These are phyloP conservation scores for Enteromius trimaculatus DNA, from an alignment of 2,797 vertebrate species.

Conservation along the genomic window DNA sequence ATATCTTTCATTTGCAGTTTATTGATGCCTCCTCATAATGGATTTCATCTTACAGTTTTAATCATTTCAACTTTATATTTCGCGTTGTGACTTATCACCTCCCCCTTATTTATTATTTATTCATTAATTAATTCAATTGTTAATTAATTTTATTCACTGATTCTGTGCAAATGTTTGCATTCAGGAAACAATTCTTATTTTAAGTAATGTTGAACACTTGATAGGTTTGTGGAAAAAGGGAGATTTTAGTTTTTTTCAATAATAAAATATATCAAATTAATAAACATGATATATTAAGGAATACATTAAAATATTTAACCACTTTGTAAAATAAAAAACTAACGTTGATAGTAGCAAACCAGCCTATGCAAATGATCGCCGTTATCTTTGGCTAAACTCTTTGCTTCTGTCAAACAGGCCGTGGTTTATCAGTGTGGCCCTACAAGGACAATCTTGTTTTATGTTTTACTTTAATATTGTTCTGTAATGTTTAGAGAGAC, in stretches of 20 bases:
- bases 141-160: background rate
- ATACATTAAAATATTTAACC: background rate
- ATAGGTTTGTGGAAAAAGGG: background rate
- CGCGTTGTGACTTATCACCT: background rate
- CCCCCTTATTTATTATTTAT: background rate
- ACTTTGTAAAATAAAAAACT: background rate
- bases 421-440: background rate
- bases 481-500: conserved; percentile 9
- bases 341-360: background rate
- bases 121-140: background rate
- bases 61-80: background rate
- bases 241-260: background rate
- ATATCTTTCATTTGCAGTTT: background rate
- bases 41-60: background rate
- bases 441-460: background rate
- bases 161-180: background rate
- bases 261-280: background rate
- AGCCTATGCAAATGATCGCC: background rate
- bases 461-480: background rate
- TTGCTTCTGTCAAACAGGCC: background rate
- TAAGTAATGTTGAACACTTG: background rate
- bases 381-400: background rate
- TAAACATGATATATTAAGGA: background rate
- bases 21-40: background rate
- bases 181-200: background rate